Percentiles rank a stretch among this genome's conserved stretches.
Evolutionary conservation across 2,888 invertebrate genomes (phyloP).

Genomic region (Syrista parreyssii): DNA sequence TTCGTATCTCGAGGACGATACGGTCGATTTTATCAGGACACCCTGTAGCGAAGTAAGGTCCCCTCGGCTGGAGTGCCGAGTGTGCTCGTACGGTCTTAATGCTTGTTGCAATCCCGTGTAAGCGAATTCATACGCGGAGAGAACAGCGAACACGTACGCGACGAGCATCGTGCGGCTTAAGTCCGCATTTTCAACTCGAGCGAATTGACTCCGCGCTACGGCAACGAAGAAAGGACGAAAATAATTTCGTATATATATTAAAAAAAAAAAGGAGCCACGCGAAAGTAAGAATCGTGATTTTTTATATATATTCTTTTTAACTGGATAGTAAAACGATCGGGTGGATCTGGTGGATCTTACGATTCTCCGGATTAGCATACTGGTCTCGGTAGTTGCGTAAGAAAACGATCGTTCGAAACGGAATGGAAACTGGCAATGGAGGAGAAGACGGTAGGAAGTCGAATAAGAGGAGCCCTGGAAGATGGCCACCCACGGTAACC

Average conservation of each 20-base stretch:
- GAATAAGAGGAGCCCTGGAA: background rate
- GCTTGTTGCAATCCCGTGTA: slow-evolving; percentile 29
- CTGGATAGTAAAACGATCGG: background rate
- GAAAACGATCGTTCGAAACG: background rate
- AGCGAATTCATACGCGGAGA: slow-evolving; percentile 27
- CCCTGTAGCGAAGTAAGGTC: slow-evolving; percentile 25
- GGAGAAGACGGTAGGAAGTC: slow-evolving; percentile 12
- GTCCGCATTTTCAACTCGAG: background rate
- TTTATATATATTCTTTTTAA: background rate
- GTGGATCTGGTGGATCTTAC: background rate
- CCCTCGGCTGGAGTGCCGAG: slow-evolving; percentile 23
- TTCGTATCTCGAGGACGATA: slow-evolving; percentile 6
- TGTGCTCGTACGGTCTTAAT: slow-evolving; percentile 29
- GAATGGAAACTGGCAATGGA: background rate
- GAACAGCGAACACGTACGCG: background rate
- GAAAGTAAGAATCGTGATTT: background rate
- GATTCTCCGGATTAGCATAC: background rate
- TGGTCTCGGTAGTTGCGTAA: background rate
- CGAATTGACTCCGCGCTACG: slow-evolving; percentile 15
- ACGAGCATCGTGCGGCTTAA: background rate
- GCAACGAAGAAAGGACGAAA: background rate
- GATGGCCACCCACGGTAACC: background rate
- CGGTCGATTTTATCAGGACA: slow-evolving; percentile 16
- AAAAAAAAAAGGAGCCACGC: background rate
- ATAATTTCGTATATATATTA: background rate